Base-by-base conservation (phyloP, 2,888 invertebrate genomes). In the Folsomia manolachei region DNA sequence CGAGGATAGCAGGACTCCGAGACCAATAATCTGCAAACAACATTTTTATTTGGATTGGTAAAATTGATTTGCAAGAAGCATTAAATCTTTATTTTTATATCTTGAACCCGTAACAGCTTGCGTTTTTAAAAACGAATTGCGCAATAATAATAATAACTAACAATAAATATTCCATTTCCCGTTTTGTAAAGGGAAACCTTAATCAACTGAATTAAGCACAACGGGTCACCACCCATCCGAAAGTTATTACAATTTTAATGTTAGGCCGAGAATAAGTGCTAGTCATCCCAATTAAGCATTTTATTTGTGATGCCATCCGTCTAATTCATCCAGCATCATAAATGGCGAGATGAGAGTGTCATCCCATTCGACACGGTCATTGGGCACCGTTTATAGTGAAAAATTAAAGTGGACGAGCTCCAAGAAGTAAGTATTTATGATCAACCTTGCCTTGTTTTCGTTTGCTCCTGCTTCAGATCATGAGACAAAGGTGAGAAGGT, bases 1-100 rank as follows among this genome's bases (percentile, higher is more conserved):
- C 14, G 62, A 62, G 26, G 62, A 62, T n/a, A 62, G n/a, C 23
- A 62, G n/a, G 7, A 62, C 24, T 2, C 62, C 62, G 9, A 62
- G 62, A 7, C 62, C 62, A 9, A 62, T 18, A 14, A 62, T 25
- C 62, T 62, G n/a, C n/a, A n/a, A n/a, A n/a, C n/a, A n/a, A n/a
- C n/a, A n/a, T n/a, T n/a, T n/a, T n/a, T n/a, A n/a, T n/a, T n/a
- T n/a, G n/a, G n/a, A 39, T 39, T 9, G 39, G 39, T 39, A 39
- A 39, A 39, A n/a, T n/a, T n/a, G n/a, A n/a, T n/a, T 39, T 39
- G 14, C 39, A 39, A 39, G 14, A 39, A 39, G 39, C 4, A 39
- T 4, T 4, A 39, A 9, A 39, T 9, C 14, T 39, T 39, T 9
- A 39, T 39, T 39, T n/a, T n/a, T n/a, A n/a, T n/a, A n/a, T n/a